These are phyloP conservation scores for Maconellicoccus hirsutus DNA, from an alignment of 1,140 invertebrate species.

Conservation along the genomic window DNA sequence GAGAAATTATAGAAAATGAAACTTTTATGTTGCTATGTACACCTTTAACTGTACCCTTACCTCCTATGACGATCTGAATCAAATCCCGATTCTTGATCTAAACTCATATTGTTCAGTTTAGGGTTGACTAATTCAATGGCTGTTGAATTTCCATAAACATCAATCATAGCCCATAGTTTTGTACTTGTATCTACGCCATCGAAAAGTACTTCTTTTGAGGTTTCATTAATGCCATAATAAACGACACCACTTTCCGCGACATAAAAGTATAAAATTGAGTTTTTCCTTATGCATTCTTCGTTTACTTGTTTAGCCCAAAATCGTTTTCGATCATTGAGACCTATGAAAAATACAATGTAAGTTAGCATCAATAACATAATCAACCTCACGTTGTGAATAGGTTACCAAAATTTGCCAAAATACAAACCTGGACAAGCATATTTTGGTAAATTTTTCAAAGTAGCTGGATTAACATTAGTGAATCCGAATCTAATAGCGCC, in stretches of 20 bases:
- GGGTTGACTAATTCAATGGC: slow-evolving; percentile 79
- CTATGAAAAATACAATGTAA: slow-evolving; percentile 35
- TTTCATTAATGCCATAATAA: slow-evolving; percentile 89
- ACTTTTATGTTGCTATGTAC: too few species aligned
- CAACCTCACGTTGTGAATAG: background rate
- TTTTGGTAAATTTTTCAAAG: slow-evolving; percentile 71
- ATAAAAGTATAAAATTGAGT: slow-evolving; percentile 82
- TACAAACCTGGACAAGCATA: slow-evolving; percentile 66
- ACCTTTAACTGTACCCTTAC: too few species aligned
- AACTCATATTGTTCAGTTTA: slow-evolving; percentile 41
- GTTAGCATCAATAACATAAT: too few species aligned
- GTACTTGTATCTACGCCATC: slow-evolving; percentile 71
- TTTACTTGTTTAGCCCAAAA: slow-evolving; percentile 95
- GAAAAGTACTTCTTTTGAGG: slow-evolving; percentile 90
- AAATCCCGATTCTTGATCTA: background rate
- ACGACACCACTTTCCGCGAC: slow-evolving; percentile 83
- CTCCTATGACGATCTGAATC: background rate
- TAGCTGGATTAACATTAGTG: slow-evolving; percentile 80
- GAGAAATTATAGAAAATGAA: too few species aligned
- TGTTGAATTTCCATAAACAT: slow-evolving; percentile 94
- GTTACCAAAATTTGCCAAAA: background rate
- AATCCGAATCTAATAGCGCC: slow-evolving; percentile 96
- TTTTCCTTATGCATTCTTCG: slow-evolving; percentile 78
- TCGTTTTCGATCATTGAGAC: slow-evolving; percentile 88
- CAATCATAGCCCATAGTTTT: slow-evolving; percentile 85